These are phyloP conservation scores for Prorops nasuta DNA, from an alignment of 1,140 invertebrate species.

Conservation along the genomic window DNA sequence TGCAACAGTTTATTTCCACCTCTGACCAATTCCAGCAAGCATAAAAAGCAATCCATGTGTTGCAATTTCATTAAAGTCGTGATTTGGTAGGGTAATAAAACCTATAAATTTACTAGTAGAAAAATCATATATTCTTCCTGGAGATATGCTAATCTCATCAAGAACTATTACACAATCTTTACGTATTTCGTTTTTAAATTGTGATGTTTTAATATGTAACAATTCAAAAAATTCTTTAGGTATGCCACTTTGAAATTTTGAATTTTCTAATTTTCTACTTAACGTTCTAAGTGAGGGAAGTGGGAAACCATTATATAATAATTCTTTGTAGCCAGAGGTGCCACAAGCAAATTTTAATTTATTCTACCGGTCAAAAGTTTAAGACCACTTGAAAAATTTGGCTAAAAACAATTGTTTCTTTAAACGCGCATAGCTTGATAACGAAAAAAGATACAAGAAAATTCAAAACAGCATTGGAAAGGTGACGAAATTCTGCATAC, in stretches of 20 bases:
- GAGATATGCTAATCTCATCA: too few relatives aligned
- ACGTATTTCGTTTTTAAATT: conserved; percentile 7
- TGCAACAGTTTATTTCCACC: background rate
- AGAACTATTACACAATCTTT: conserved; percentile 13
- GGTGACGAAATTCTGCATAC: too few relatives aligned
- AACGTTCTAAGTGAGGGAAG: conserved; percentile 9
- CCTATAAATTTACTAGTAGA: background rate
- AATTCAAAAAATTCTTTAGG: conserved; percentile 14
- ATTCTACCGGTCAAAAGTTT: too few relatives aligned
- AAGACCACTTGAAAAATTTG: too few relatives aligned
- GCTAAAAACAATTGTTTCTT: too few relatives aligned
- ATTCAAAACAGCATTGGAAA: too few relatives aligned
- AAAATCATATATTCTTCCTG: background rate
- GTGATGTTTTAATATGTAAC: conserved; percentile 7
- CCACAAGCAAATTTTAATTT: conserved; percentile 13
- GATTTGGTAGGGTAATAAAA: conserved; percentile 5
- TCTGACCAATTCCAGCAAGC: too few relatives aligned
- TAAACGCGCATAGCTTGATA: too few relatives aligned
- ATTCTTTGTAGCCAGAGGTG: conserved; percentile 6
- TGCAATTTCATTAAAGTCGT: background rate
- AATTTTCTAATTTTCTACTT: conserved; percentile 7
- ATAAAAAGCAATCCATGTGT: background rate
- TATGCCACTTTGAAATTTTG: conserved; percentile 11
- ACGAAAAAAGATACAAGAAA: too few relatives aligned
- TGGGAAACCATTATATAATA: conserved; percentile 3